phyloP scores from a whole-genome alignment of 2,888 invertebrate species.

The Neuroscelio doddi region DNA sequence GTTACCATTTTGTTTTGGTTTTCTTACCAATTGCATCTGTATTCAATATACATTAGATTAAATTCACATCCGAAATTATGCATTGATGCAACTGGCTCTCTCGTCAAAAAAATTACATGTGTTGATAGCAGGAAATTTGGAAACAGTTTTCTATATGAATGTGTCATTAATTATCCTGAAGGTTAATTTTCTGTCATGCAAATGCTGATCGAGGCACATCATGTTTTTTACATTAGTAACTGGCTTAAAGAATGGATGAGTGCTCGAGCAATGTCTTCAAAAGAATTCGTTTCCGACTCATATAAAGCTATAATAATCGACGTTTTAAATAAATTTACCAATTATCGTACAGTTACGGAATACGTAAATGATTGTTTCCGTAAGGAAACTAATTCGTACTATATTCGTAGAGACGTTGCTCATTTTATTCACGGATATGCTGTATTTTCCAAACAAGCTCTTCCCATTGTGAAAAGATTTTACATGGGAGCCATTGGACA shows the following conservation, averaged over 20 bases:
- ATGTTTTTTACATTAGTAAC: slow-evolving; percentile 15
- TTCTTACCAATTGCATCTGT: slow-evolving; percentile 32
- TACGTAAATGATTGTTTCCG: slow-evolving; percentile 21
- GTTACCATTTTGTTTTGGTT: slow-evolving; percentile 43
- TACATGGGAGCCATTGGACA: slow-evolving; percentile 26
- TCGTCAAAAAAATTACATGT: slow-evolving; percentile 1
- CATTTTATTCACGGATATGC: slow-evolving; percentile 15
- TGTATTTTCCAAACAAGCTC: slow-evolving; percentile 1
- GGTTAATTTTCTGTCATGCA: slow-evolving; percentile 13
- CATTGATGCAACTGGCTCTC: slow-evolving; percentile 13
- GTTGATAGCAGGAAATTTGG: neutral
- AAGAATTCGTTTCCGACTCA: slow-evolving; percentile 16
- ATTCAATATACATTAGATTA: slow-evolving; percentile 16
- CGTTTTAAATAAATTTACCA: slow-evolving; percentile 8
- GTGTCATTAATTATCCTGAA: slow-evolving; percentile 3
- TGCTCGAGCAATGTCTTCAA: slow-evolving; percentile 6
- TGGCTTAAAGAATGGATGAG: slow-evolving; percentile 19
- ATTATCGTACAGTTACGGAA: slow-evolving; percentile 14
- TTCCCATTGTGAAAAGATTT: slow-evolving; percentile 1
- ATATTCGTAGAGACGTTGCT: slow-evolving; percentile 18
- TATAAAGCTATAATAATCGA: slow-evolving; percentile 22
- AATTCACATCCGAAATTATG: neutral
- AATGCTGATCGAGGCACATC: slow-evolving; percentile 21
- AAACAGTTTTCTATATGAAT: slow-evolving; percentile 11
- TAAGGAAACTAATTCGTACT: neutral